Conservation (phyloP, 2,113 vertebrate genomes). For the Ifrita kowaldi region DNA sequence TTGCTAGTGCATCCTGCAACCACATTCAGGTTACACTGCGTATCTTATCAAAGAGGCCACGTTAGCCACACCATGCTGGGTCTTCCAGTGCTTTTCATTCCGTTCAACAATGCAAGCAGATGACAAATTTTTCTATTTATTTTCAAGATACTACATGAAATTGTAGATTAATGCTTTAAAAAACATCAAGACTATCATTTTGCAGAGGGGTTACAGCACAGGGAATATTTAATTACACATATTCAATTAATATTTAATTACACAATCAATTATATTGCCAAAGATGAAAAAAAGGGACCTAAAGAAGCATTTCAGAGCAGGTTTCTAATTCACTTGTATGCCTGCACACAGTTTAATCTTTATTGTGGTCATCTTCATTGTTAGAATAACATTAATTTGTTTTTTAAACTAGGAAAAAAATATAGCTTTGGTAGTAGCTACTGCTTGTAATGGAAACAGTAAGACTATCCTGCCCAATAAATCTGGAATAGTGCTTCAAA, state of each 20-base stretch:
- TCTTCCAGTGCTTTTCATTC: neutral
- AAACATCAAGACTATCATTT: neutral
- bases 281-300: neutral
- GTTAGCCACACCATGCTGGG: neutral
- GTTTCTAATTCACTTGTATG: neutral
- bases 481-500: neutral
- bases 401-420: neutral
- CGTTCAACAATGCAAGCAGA: rapidly evolving
- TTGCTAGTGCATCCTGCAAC: neutral
- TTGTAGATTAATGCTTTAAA: neutral
- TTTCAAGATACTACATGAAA: neutral
- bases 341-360: neutral
- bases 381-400: neutral
- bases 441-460: neutral
- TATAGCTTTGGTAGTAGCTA: neutral
- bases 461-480: neutral
- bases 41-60: neutral
- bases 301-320: neutral
- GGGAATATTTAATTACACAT: neutral
- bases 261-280: neutral
- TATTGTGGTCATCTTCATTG: neutral
- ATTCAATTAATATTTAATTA: neutral
- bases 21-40: neutral
- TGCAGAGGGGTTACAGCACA: neutral
- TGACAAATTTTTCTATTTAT: neutral